These are phyloP conservation scores for Lepidotrigona ventralis DNA, from an alignment of 1,140 invertebrate genomes.

Conservation along the genomic window DNA sequence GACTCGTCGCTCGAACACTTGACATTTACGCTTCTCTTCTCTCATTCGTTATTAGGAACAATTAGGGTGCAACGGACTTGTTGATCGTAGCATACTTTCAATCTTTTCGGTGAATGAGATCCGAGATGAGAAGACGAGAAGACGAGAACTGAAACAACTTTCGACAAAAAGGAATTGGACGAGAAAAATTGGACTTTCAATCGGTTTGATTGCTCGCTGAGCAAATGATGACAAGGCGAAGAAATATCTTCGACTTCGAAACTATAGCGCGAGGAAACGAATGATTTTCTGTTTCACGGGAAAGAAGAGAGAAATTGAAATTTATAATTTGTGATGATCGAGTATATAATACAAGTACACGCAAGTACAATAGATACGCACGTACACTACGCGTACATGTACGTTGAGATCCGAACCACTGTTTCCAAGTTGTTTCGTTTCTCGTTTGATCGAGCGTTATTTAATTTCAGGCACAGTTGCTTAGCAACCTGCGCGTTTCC, in stretches of 20 bases:
- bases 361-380: too few species aligned
- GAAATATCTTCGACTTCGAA: not conserved
- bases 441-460: not conserved
- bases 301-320: not conserved
- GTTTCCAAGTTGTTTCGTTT: not conserved
- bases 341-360: not conserved
- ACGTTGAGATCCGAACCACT: not conserved
- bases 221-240: not conserved
- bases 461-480: constrained; percentile 27
- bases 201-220: not conserved
- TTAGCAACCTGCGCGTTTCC: constrained; percentile 49
- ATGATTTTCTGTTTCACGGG: too few species aligned
- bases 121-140: too few species aligned
- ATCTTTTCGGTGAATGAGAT: not conserved
- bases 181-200: not conserved
- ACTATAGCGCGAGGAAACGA: too few species aligned
- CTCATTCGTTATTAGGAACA: constrained; percentile 27
- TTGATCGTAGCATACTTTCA: constrained; percentile 28
- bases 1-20: not conserved
- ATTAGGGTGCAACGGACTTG: constrained; percentile 16
- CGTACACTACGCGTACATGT: too few species aligned
- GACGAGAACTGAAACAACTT: not conserved
- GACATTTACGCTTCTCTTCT: not conserved
- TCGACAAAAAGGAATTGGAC: not conserved
- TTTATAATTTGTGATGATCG: not conserved